Base-by-base conservation (phyloP, 30 jellyfish, hydroid and myxozoan species). In the Aurelia sp. region DNA sequence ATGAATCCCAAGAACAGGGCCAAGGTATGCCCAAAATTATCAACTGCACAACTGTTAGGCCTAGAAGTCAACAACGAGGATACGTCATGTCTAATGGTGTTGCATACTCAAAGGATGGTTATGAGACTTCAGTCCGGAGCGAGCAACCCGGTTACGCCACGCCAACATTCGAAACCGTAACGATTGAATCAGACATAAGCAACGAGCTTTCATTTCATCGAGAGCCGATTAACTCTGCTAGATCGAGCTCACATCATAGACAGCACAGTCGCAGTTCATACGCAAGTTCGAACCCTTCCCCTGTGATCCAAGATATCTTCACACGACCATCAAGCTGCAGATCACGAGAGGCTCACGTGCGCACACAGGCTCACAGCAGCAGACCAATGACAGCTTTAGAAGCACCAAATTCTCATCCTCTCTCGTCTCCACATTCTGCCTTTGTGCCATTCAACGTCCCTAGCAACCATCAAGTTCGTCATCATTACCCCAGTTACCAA, bases 11-110 rank as follows among this genome's bases (percentile, higher is more conserved):
- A 44, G 78, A 70, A 27, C 52, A 70, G 0, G 35, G 64, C 53
- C 78, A 73, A 4, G 40, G 44, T 22, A 64, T 71, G 78, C 87
- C 93, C 7, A 62, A 84, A 64, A 84, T 84, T 19, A 70, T 84
- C 74, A 84, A 73, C 58, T 84, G 82, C 67, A 73, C 87, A 11
- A 71, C 93, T 7, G 93, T 71, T 6, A 58, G 87, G 67, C 68
- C 77, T 10, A 47, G 93, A 62, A 73, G 44, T 63, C 90, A 80
- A 47, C 90, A 67, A 30, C 41, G 83, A 66, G 83, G 83, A 5
- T 80, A 67, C 51, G 10, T 51, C 9, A 20, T 69, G 50, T 31
- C 90, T 12, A 69, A 67, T 44, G 83, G 90, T 16, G 15, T 67
- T 33, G 83, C 65, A 11, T 73, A 73, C 55, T 16, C 77, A 59